Evolutionary conservation across 2,888 invertebrate species (phyloP), one percentile per base, ranked within the genome.

Genomic region (Ophraella communa): DNA sequence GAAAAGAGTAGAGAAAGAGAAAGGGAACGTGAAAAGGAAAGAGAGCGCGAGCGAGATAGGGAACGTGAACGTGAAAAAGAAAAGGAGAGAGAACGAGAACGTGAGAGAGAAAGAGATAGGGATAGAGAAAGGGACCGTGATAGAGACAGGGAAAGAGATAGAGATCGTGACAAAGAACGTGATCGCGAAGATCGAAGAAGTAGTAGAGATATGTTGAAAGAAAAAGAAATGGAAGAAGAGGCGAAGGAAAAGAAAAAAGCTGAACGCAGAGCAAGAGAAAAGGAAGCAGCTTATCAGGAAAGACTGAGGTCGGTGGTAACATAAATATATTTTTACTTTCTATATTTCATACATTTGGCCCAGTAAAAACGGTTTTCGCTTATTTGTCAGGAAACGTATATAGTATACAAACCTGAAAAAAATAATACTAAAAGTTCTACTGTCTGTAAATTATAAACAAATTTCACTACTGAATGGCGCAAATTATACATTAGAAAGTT

Each of bases 251-350:
- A 93, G 76, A 93, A 96, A 80, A 91, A 95, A 73, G 84, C 90
- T 4, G 97, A 98, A 79, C 90, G 96, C 81, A 91, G 94, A 82
- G 93, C 96, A 0, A 84, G 96, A 10, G 97, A 98, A 80, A 97
- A 97, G 82, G 98, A 98, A 83, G 92, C 93, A 30, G 94, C 95
- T n/a, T 98, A 98, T 83, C 96, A 98, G 84, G 95, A 93, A 85
- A 85, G 94, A 83, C 84, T 86, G 66, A 76, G 81, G 80, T 80
- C 70, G 61, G 42, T 45, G 14, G n/a, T 42, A n/a, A n/a, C n/a
- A n/a, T 17, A n/a, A 8, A 27, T 7, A 27, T 27, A 8, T 27
- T 2, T 8, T 8, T 27, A 27, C 8, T 8, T 8, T 24, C 8
- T 24, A 8, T 8, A 27, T 8, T 10, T 27, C 27, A 8, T 27